Conservation (phyloP, 2,797 vertebrate species). For the Eulemur coronatus region DNA sequence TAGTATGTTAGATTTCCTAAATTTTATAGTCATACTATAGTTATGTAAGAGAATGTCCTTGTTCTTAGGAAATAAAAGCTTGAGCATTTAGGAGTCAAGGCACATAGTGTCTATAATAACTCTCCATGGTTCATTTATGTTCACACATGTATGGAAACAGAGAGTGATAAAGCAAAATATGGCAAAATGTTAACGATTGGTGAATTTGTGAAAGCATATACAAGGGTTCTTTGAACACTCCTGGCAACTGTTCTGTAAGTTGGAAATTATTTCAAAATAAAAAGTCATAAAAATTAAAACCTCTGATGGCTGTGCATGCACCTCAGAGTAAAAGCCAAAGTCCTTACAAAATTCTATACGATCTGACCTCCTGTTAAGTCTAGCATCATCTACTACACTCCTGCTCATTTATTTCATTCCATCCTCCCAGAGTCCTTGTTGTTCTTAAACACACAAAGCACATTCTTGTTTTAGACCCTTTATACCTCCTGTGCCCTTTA, state of each 20-base stretch:
- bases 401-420: neutral
- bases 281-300: conserved; percentile 24
- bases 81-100: neutral
- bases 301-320: neutral
- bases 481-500: neutral
- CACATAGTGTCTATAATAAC: neutral
- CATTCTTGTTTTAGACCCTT: neutral
- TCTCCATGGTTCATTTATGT: neutral
- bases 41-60: neutral
- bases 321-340: neutral
- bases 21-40: neutral
- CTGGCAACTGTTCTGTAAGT: neutral
- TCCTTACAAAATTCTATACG: neutral
- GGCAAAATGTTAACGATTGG: neutral
- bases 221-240: neutral
- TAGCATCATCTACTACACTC: neutral
- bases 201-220: neutral
- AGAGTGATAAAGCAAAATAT: neutral
- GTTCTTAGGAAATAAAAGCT: conserved; percentile 26
- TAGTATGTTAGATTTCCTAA: neutral
- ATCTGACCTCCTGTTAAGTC: neutral
- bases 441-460: neutral
- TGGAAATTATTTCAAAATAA: conserved; percentile 17
- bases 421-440: neutral
- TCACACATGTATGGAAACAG: neutral